Conservation (phyloP, 2,797 vertebrate genomes). For the Lepus townsendii region DNA sequence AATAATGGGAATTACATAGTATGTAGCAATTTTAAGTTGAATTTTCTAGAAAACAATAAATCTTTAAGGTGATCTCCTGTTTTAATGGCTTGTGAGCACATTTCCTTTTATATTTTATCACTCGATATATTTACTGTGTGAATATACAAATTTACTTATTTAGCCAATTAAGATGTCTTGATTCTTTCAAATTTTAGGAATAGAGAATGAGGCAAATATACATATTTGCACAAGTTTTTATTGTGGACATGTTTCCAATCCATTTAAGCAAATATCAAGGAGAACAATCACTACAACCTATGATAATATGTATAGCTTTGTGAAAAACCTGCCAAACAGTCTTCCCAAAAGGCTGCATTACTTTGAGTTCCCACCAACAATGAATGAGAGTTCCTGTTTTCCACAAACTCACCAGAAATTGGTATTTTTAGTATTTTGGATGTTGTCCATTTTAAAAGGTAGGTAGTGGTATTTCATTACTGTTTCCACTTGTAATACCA, state of each 20-base stretch:
- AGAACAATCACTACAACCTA: background rate
- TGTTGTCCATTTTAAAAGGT: background rate
- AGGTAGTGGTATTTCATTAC: too few species aligned
- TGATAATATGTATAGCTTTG: background rate
- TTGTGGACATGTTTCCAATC: background rate
- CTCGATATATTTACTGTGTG: background rate
- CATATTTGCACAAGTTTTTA: background rate
- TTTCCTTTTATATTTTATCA: background rate
- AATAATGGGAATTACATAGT: background rate
- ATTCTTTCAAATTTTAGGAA: background rate
- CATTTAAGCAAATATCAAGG: background rate
- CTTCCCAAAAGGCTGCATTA: rapidly evolving
- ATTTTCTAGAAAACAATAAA: background rate
- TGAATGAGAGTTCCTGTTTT: background rate
- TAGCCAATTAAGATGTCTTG: background rate
- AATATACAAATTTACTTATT: background rate
- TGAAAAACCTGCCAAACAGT: background rate
- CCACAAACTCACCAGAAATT: background rate
- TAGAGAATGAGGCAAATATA: background rate
- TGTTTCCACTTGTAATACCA: background rate
- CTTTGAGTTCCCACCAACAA: background rate
- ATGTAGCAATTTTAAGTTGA: background rate
- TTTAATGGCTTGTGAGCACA: background rate
- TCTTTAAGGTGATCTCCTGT: background rate
- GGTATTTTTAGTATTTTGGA: background rate